Conservation (phyloP, 2,113 vertebrate species). For the Chunga burmeisteri region DNA sequence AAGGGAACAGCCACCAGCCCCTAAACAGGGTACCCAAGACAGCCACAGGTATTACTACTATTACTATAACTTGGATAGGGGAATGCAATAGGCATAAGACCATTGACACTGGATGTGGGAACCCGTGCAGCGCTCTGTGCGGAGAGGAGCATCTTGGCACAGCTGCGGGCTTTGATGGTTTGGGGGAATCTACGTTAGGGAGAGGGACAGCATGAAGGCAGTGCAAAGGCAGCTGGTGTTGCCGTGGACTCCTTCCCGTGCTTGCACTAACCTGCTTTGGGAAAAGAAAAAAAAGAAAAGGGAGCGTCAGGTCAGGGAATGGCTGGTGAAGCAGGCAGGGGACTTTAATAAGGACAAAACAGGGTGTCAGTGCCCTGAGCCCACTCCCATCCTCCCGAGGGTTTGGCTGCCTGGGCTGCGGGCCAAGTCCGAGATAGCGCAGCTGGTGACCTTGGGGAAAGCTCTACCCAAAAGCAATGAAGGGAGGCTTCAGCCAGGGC, state of each 20-base stretch:
- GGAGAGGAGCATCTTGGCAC: not conserved
- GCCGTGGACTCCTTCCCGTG: not conserved
- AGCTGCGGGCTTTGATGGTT: not conserved
- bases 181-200: not conserved
- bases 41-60: not conserved
- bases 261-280: not conserved
- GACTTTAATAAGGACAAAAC: not conserved
- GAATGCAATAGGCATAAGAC: not conserved
- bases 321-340: not conserved
- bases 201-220: rapidly evolving
- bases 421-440: not conserved
- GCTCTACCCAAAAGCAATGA: not conserved
- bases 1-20: not conserved
- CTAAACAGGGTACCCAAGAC: not conserved
- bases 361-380: not conserved
- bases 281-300: not conserved
- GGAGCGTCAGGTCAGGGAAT: not conserved
- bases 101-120: not conserved
- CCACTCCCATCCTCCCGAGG: not conserved
- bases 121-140: not conserved
- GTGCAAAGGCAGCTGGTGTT: rapidly evolving
- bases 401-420: not conserved
- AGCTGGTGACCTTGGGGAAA: not conserved
- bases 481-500: not conserved
- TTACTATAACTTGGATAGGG: not conserved